Evolutionary conservation across 2,888 invertebrate species (phyloP).

Genomic region (Agrilus mali): DNA sequence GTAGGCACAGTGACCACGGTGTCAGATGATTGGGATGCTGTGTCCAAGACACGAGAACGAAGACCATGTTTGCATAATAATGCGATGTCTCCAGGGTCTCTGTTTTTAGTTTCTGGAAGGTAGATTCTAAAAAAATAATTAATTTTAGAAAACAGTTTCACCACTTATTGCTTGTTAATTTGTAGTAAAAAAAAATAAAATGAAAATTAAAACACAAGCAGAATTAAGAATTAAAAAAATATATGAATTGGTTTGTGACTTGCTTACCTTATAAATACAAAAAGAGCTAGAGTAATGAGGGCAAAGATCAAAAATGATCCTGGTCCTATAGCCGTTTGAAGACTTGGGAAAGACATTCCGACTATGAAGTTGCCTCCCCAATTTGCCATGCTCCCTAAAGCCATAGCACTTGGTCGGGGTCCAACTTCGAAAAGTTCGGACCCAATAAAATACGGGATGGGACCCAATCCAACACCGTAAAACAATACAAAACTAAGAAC

Average conservation of each 20-base stretch:
- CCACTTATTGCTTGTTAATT: too few species aligned
- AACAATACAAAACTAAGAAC: slow-evolving; percentile 65
- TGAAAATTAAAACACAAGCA: neutral
- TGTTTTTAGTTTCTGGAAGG: slow-evolving; percentile 65
- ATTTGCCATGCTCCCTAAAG: slow-evolving; percentile 73
- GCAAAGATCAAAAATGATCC: slow-evolving; percentile 69
- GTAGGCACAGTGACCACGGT: slow-evolving; percentile 7
- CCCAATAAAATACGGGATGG: slow-evolving; percentile 77
- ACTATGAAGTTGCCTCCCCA: slow-evolving; percentile 84
- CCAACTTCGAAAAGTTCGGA: slow-evolving; percentile 78
- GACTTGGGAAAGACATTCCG: slow-evolving; percentile 60
- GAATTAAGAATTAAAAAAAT: neutral
- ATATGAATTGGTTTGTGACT: slow-evolving; percentile 19
- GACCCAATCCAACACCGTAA: slow-evolving; percentile 75
- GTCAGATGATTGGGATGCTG: slow-evolving; percentile 9
- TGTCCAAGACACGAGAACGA: slow-evolving; percentile 19
- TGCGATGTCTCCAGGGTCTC: slow-evolving; percentile 50
- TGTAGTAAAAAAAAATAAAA: too few species aligned
- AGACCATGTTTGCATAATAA: slow-evolving; percentile 51
- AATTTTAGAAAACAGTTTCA: too few species aligned
- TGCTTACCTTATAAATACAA: slow-evolving; percentile 50
- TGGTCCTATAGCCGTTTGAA: slow-evolving; percentile 51
- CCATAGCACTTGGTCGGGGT: slow-evolving; percentile 75
- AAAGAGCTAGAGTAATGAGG: slow-evolving; percentile 38
- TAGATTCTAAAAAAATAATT: slow-evolving; percentile 41